Percentiles rank a stretch among this genome's conserved stretches.
Evolutionary conservation across 2,113 vertebrate genomes (phyloP).

Genomic region (Accipiter virgatus): DNA sequence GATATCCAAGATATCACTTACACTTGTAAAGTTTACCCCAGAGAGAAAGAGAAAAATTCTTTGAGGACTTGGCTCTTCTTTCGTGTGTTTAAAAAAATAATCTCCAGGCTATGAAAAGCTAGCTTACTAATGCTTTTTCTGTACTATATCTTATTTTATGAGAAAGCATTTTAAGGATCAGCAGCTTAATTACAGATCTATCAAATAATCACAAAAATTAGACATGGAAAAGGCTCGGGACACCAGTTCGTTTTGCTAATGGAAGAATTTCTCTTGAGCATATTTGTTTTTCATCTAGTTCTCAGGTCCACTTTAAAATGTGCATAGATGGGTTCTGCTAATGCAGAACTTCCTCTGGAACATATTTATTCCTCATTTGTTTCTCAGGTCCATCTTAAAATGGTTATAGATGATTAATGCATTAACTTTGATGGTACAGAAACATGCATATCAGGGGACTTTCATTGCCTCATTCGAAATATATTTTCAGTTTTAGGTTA

Average conservation of each 20-base stretch:
- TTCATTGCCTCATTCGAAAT: not conserved
- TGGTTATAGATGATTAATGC: not conserved
- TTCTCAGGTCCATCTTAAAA: not conserved
- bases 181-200: slow-evolving; percentile 17
- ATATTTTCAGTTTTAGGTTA: not conserved
- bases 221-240: not conserved
- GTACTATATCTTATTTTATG: not conserved
- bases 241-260: slow-evolving; percentile 15
- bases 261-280: not conserved
- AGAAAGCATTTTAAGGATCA: slow-evolving; percentile 21
- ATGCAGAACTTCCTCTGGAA: not conserved
- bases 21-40: not conserved
- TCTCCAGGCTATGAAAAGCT: not conserved
- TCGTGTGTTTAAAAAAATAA: not conserved
- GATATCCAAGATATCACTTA: not conserved
- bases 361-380: not conserved
- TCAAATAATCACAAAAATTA: not conserved
- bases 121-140: not conserved
- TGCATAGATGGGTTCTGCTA: not conserved
- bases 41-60: not conserved
- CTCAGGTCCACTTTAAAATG: not conserved
- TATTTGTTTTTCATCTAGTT: slow-evolving; percentile 12
- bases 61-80: not conserved
- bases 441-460: not conserved
- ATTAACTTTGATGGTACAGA: not conserved